A percentile compares a stretch with the other conserved stretches of the same genome.
phyloP scores from a whole-genome alignment of 2,113 vertebrate genomes.

The Neotoma lepida region DNA sequence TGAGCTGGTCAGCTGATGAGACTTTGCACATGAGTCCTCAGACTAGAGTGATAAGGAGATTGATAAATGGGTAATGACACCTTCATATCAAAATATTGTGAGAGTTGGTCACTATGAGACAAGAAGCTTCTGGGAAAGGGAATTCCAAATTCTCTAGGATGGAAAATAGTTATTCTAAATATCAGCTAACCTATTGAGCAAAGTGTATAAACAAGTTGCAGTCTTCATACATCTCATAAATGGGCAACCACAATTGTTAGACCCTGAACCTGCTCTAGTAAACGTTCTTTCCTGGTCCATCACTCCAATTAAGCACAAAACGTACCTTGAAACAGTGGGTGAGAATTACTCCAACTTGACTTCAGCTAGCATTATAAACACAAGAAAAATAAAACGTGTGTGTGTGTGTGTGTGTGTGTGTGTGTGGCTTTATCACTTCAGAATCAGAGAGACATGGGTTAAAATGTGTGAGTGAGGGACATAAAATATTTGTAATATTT shows the following conservation, averaged over 20 bases:
- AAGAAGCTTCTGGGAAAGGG: background rate
- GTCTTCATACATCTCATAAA: background rate
- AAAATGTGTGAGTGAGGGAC: background rate
- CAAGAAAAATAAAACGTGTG: background rate
- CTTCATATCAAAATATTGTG: background rate
- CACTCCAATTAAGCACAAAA: background rate
- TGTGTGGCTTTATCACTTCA: background rate
- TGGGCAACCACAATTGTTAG: background rate
- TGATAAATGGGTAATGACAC: background rate
- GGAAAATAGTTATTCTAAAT: background rate
- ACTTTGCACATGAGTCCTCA: background rate
- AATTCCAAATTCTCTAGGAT: background rate
- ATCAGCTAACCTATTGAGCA: background rate
- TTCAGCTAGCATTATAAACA: background rate
- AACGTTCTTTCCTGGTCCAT: background rate
- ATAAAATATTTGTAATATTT: background rate
- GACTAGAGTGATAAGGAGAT: background rate
- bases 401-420: background rate
- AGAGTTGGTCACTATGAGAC: background rate
- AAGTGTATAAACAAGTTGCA: background rate
- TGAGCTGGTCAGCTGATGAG: background rate
- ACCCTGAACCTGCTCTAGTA: background rate
- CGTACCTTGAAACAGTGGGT: background rate
- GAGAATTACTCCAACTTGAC: background rate
- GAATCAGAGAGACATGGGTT: background rate